Conservation (phyloP, 2,113 vertebrate species). For the Tragelaphus imberbis region DNA sequence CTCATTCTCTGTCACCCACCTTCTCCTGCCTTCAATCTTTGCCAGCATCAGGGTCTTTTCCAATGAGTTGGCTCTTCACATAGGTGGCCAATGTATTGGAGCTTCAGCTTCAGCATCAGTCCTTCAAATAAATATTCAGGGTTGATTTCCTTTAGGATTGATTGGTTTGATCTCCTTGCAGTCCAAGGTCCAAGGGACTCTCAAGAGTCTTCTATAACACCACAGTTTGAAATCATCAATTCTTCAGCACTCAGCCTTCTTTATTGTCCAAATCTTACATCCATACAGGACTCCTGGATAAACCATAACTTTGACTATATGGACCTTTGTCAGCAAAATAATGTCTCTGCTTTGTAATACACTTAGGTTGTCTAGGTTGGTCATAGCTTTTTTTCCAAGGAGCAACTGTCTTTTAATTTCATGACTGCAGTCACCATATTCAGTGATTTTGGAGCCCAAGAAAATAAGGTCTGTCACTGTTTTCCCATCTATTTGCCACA, state of each 20-base stretch:
- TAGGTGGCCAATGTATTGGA: neutral
- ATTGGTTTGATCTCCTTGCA: neutral
- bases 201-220: neutral
- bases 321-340: neutral
- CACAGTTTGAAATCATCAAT: neutral
- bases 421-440: neutral
- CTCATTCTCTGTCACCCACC: neutral
- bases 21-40: neutral
- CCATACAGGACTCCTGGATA: neutral
- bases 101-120: neutral
- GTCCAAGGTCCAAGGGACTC: neutral
- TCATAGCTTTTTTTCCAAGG: neutral
- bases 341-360: neutral
- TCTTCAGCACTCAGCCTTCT: neutral
- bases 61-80: neutral
- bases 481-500: neutral
- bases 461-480: neutral
- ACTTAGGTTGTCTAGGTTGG: neutral
- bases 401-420: neutral
- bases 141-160: neutral
- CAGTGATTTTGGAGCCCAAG: neutral
- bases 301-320: neutral
- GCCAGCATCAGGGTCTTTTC: neutral
- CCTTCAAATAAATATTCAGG: neutral
- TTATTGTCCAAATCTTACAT: neutral